Base-by-base conservation (phyloP, 2,797 vertebrate genomes). In the Momotus momota region DNA sequence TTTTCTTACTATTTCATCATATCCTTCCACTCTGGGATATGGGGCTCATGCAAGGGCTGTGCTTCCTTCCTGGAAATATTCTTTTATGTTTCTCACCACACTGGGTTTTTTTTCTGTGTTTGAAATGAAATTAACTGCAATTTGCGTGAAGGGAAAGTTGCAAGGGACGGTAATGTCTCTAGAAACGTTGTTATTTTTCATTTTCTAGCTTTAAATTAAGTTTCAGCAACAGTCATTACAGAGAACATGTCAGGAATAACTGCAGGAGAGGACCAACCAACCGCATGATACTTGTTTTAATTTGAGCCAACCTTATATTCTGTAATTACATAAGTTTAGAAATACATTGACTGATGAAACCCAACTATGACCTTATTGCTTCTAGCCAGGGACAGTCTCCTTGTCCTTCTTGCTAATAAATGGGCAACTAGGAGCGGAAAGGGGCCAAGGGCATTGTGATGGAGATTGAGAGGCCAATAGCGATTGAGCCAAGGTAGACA, bases 21-120 rank as follows among this genome's bases (percentile, higher is more conserved):
- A 33, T 0, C 0, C 29, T 79, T 58, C 38, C 5, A 0, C 65
- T 73, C 60, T 85, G 64, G 46, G n/a, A 35, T 33, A 51, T 11
- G 25, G 14, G 29, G 15, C 22, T 88, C 61, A 27, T 17, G 22
- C 35, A 86, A 40, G 49, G 1, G 3, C 33, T 57, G 10, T 38
- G 54, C 16, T 77, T 31, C 54, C 41, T 51, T 79, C 49, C 55
- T 48, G 31, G 64, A 77, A 43, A 62, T 46, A 41, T 61, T 70
- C 12, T 27, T 49, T n/a, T 54, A 27, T 83, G 60, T 65, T 94
- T 85, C 64, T 73, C 40, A 41, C 23, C 45, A 29, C 6, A 16
- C 19, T 35, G 5, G 23, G 49, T 5, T 29, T 52, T 41, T 92
- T 90, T 60, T 86, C 69, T 74, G 41, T 31, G 61, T 83, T 58